Evolutionary conservation across 2,888 invertebrate genomes (phyloP).

Genomic region (Drosophila maculinotata): DNA sequence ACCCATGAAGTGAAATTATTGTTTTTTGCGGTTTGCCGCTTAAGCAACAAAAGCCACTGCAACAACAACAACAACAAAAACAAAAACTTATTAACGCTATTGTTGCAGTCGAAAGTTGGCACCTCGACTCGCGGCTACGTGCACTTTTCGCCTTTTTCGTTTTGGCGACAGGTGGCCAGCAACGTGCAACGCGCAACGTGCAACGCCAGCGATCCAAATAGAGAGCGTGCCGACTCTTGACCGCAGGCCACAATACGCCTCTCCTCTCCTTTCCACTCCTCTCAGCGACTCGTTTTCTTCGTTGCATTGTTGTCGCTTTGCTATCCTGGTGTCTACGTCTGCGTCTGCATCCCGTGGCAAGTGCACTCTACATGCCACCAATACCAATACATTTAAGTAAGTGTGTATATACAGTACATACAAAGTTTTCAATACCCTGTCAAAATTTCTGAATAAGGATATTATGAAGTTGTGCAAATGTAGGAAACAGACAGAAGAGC

Average conservation of each 20-base stretch:
- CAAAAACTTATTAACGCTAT: constrained; percentile 1
- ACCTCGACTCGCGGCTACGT: constrained; percentile 34
- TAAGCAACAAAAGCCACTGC: constrained; percentile 1
- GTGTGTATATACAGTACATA: no score
- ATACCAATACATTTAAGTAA: constrained; percentile 17
- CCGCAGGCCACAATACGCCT: constrained; percentile 38
- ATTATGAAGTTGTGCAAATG: no score
- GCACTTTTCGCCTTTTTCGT: constrained; percentile 52
- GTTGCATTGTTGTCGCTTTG: constrained; percentile 41
- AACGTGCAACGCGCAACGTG: no score
- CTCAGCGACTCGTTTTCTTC: constrained; percentile 51
- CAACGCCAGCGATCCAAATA: constrained; percentile 36
- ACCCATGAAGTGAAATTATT: constrained; percentile 68
- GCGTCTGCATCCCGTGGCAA: constrained; percentile 49
- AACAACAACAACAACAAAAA: no score
- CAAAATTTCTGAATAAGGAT: no score
- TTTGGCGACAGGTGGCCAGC: constrained; percentile 69
- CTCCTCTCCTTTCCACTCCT: constrained; percentile 1
- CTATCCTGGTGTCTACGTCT: constrained; percentile 45
- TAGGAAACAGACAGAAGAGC: no score
- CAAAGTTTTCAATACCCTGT: no score
- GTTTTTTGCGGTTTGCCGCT: constrained; percentile 28
- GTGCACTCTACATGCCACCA: constrained; percentile 50
- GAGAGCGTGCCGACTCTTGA: constrained; percentile 61
- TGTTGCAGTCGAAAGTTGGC: constrained; percentile 58